Conservation (phyloP, 2,113 vertebrate genomes). For the Rhinopomastus cyanomelas region DNA sequence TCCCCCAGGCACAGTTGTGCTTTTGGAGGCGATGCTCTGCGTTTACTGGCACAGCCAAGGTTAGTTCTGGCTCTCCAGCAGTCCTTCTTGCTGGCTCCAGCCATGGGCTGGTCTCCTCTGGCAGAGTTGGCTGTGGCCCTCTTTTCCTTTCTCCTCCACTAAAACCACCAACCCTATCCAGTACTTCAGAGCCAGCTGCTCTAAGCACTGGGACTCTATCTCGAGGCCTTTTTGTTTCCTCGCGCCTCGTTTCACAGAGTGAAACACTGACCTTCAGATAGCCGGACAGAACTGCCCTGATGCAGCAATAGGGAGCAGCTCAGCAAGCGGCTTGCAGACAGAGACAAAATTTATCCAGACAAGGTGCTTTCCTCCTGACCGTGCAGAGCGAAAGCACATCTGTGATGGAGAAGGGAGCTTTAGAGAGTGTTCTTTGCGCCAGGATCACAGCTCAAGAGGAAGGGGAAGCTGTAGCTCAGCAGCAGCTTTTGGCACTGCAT, state of each 20-base stretch:
- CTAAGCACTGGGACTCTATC: neutral
- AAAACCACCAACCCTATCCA: conserved; percentile 25
- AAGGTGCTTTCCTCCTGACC: neutral
- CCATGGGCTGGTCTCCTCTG: conserved; percentile 13
- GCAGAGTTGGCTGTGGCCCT: neutral
- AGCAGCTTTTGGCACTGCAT: neutral
- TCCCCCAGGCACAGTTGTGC: neutral
- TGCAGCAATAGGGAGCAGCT: neutral
- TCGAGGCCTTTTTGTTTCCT: neutral
- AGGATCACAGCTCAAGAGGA: neutral
- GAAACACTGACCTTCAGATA: neutral
- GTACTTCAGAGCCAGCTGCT: neutral
- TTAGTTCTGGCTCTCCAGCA: conserved; percentile 53
- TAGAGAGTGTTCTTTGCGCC: neutral
- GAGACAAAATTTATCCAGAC: neutral
- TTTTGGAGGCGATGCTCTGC: neutral
- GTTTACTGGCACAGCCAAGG: neutral
- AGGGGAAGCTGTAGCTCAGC: neutral
- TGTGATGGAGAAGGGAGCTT: neutral
- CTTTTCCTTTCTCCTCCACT: conserved; percentile 49
- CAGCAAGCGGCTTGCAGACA: neutral
- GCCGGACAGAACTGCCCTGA: neutral
- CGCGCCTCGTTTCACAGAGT: neutral
- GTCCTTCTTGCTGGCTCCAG: neutral
- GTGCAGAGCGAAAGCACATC: neutral